Percentiles rank a stretch among this genome's conserved stretches.
phyloP scores from a whole-genome alignment of 2,797 vertebrate species.

The Parotocinclus haroldoi region DNA sequence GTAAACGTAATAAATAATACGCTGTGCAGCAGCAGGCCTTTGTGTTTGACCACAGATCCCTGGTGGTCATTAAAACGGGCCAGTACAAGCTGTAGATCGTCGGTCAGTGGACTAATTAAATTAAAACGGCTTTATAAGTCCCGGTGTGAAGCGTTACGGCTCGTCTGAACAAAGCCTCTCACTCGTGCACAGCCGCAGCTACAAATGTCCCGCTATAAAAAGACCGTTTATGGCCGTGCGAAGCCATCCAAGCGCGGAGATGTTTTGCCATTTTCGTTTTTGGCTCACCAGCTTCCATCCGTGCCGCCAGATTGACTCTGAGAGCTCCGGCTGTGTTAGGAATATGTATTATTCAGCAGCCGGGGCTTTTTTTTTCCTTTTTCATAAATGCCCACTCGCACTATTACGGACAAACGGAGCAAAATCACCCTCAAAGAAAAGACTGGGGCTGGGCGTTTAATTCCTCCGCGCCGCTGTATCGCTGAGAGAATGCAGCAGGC shows the following conservation, averaged over 20 bases:
- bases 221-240: slow-evolving; percentile 74
- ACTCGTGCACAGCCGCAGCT: slow-evolving; percentile 31
- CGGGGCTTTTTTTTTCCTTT: slow-evolving; percentile 18
- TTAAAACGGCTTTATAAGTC: slow-evolving; percentile 66
- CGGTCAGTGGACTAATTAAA: slow-evolving; percentile 67
- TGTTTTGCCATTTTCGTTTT: slow-evolving; percentile 44
- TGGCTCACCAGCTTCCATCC: slow-evolving; percentile 68
- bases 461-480: slow-evolving; percentile 22
- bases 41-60: slow-evolving; percentile 45
- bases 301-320: slow-evolving; percentile 72
- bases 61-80: slow-evolving; percentile 49
- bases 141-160: slow-evolving; percentile 56
- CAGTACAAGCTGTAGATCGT: slow-evolving; percentile 65
- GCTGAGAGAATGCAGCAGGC: slow-evolving; percentile 58
- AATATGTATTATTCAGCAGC: slow-evolving; percentile 72
- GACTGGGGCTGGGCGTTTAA: slow-evolving; percentile 37
- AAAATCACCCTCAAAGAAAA: slow-evolving; percentile 56
- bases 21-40: slow-evolving; percentile 46
- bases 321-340: slow-evolving; percentile 70
- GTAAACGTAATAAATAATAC: slow-evolving; percentile 16
- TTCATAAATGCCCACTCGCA: slow-evolving; percentile 65
- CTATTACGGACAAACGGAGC: slow-evolving; percentile 61
- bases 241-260: slow-evolving; percentile 68
- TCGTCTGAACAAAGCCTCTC: slow-evolving; percentile 54
- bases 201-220: slow-evolving; percentile 65